Conservation (phyloP, 2,888 invertebrate species). For the Thecocarcelia acutangulata region DNA sequence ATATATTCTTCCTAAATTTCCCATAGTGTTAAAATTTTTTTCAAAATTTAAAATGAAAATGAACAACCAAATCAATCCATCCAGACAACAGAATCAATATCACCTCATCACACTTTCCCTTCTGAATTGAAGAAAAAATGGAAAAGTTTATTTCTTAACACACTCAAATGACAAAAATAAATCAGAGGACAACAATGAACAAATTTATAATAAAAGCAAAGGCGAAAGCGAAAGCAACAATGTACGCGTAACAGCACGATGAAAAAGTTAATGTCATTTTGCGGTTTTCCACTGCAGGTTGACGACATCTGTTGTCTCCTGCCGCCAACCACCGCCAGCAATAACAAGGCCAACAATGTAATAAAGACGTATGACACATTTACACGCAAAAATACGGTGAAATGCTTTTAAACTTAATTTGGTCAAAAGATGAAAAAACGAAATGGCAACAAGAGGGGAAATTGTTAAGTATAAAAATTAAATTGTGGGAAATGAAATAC, state of each 20-base stretch:
- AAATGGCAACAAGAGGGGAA: not conserved
- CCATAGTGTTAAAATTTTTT: slow-evolving; percentile 6
- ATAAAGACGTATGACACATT: slow-evolving; percentile 25
- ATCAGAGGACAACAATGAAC: slow-evolving; percentile 4
- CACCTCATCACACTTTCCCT: slow-evolving; percentile 21
- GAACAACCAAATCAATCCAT: not conserved
- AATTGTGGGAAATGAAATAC: too few species aligned
- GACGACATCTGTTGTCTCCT: slow-evolving; percentile 65
- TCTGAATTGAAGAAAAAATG: not conserved
- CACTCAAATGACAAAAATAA: slow-evolving; percentile 19
- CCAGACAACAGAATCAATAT: slow-evolving; percentile 28
- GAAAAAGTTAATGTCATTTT: slow-evolving; percentile 67
- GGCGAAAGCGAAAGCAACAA: slow-evolving; percentile 34
- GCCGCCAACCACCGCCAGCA: slow-evolving; percentile 31
- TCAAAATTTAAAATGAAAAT: slow-evolving; percentile 3
- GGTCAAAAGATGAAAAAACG: not conserved
- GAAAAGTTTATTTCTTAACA: slow-evolving; percentile 18
- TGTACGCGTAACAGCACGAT: slow-evolving; percentile 27
- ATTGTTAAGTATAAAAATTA: too few species aligned
- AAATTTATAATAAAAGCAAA: slow-evolving; percentile 20
- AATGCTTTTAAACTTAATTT: slow-evolving; percentile 14
- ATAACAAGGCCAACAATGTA: slow-evolving; percentile 28
- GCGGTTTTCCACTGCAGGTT: slow-evolving; percentile 68
- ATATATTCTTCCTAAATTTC: not conserved
- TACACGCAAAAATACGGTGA: slow-evolving; percentile 1